Conservation (phyloP, 1,140 invertebrate species). For the Leptonema lineaticorne region DNA sequence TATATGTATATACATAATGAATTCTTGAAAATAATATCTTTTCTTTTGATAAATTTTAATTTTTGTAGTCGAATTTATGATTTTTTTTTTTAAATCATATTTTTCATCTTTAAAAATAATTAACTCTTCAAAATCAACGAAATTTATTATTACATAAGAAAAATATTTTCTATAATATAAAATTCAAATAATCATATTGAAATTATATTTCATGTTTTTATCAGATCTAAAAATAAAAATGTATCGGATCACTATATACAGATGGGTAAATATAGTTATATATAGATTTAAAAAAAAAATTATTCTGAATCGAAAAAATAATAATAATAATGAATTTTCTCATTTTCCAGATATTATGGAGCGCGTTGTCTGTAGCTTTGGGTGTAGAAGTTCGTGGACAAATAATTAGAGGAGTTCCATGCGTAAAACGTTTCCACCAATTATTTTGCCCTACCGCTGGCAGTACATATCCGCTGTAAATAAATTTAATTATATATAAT, state of each 20-base stretch:
- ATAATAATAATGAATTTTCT: conserved; percentile 7
- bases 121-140: too few relatives aligned
- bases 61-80: too few relatives aligned
- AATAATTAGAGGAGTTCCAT: conserved; percentile 81
- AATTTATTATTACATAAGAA: too few relatives aligned
- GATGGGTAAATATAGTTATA: conserved; percentile 2
- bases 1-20: too few relatives aligned
- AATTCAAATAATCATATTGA: too few relatives aligned
- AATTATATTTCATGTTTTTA: background rate
- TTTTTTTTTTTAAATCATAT: too few relatives aligned
- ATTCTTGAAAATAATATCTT: too few relatives aligned
- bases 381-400: conserved; percentile 83
- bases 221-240: background rate
- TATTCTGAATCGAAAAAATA: too few relatives aligned
- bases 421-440: conserved; percentile 84
- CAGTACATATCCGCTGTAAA: conserved; percentile 87
- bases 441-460: conserved; percentile 88
- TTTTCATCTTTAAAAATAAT: too few relatives aligned
- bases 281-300: background rate
- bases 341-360: conserved; percentile 80
- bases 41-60: too few relatives aligned
- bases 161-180: too few relatives aligned
- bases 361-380: conserved; percentile 79
- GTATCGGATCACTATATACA: background rate
- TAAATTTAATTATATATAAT: conserved; percentile 39